Conservation (phyloP, 2,113 vertebrate genomes). For the Hemiprocne comata region DNA sequence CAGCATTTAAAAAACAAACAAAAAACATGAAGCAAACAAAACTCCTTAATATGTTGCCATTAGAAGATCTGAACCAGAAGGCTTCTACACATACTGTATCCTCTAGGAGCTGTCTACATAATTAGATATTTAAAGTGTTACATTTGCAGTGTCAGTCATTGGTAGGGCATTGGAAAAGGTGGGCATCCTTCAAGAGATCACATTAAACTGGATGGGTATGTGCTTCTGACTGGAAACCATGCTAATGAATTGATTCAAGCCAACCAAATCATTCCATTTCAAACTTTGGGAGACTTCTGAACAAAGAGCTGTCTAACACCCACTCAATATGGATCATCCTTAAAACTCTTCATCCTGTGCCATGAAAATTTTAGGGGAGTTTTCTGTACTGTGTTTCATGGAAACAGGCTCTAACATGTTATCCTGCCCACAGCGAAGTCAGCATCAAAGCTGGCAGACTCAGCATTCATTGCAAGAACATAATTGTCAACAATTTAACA, state of each 20-base stretch:
- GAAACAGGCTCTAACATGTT: conserved; percentile 8
- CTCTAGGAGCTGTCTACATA: background rate
- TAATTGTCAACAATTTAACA: background rate
- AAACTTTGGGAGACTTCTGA: background rate
- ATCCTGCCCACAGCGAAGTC: background rate
- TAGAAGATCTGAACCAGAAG: background rate
- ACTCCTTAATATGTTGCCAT: background rate
- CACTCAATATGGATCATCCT: background rate
- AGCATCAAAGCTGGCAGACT: background rate
- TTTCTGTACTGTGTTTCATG: conserved; percentile 1
- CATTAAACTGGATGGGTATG: background rate
- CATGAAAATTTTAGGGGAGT: conserved; percentile 4
- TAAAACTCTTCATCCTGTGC: background rate
- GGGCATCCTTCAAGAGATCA: background rate
- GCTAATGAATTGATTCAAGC: background rate
- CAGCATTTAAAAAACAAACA: background rate
- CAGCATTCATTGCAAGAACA: background rate
- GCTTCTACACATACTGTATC: background rate
- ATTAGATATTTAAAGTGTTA: background rate
- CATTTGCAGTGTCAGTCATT: background rate
- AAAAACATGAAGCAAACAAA: background rate
- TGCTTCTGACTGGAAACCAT: background rate
- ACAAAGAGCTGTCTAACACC: background rate
- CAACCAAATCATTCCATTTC: background rate
- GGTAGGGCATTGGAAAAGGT: background rate